A percentile compares a stretch with the other conserved stretches of the same genome.
Evolutionary conservation across 1,140 invertebrate species (phyloP).

Genomic region (Drosophila baimaii): DNA sequence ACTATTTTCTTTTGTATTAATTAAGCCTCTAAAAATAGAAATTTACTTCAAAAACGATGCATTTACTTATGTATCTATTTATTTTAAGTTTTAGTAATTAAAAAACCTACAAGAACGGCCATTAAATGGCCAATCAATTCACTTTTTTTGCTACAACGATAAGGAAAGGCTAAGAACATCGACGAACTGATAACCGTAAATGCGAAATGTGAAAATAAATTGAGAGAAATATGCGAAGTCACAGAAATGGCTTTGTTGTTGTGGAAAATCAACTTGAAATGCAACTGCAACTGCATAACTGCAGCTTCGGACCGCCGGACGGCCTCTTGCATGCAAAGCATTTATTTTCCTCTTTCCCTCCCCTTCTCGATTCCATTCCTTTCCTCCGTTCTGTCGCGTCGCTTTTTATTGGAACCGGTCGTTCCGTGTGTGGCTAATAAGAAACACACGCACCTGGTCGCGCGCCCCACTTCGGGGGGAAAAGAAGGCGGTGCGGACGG

Average conservation of each 20-base stretch:
- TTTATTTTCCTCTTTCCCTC: neutral
- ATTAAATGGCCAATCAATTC: constrained; percentile 56
- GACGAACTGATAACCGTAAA: constrained; percentile 59
- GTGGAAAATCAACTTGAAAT: constrained; percentile 31
- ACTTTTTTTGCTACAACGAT: neutral
- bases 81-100: neutral
- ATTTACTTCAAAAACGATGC: neutral
- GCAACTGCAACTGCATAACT: constrained; percentile 17
- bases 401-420: constrained; percentile 27
- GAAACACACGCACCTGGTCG: constrained; percentile 53
- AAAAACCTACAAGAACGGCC: constrained; percentile 8
- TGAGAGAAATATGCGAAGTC: constrained; percentile 59
- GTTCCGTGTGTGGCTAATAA: constrained; percentile 34
- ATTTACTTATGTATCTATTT: neutral
- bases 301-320: neutral
- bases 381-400: neutral
- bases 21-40: neutral
- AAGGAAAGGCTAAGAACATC: constrained; percentile 30
- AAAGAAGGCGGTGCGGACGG: neutral
- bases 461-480: constrained; percentile 1
- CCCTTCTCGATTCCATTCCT: neutral
- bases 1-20: neutral
- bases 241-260: constrained; percentile 42
- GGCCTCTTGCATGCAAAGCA: constrained; percentile 28
- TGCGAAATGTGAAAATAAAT: constrained; percentile 53